Percentiles rank a stretch among this genome's conserved stretches.
Evolutionary conservation across 2,888 invertebrate genomes (phyloP).

Genomic region (Erannis defoliaria): DNA sequence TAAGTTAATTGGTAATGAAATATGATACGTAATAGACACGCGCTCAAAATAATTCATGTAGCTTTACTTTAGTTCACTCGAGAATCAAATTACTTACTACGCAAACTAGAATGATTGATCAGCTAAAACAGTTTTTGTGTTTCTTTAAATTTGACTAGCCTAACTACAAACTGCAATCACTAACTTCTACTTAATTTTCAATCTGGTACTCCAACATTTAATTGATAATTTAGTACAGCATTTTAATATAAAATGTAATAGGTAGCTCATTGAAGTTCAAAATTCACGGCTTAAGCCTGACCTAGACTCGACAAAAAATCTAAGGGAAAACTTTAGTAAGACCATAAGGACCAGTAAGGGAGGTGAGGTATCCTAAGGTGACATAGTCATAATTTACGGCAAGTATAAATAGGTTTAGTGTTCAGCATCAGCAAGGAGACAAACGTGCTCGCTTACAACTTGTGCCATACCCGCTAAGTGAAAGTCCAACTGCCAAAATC

Average conservation of each 20-base stretch:
- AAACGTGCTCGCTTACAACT: slow-evolving; percentile 40
- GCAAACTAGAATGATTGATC: not conserved
- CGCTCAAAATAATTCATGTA: not conserved
- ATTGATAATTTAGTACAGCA: not conserved
- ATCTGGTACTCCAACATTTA: not conserved
- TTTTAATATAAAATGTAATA: too few species aligned
- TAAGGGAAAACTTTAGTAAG: too few species aligned
- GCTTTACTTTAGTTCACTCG: not conserved
- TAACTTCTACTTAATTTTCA: not conserved
- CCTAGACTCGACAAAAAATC: too few species aligned
- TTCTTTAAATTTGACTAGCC: not conserved
- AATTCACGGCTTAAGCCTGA: too few species aligned
- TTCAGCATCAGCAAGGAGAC: not conserved
- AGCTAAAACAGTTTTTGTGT: not conserved
- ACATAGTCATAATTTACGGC: too few species aligned
- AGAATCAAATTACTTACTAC: not conserved
- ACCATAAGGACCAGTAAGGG: too few species aligned
- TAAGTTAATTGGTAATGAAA: not conserved
- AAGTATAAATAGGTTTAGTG: too few species aligned
- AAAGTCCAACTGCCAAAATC: slow-evolving; percentile 84
- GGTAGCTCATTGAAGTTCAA: too few species aligned
- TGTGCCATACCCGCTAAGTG: slow-evolving; percentile 62
- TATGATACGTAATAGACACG: not conserved
- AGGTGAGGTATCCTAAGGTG: too few species aligned
- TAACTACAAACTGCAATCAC: not conserved